Evolutionary conservation across 1,140 invertebrate species (phyloP).

Genomic region (Sinella curviseta): DNA sequence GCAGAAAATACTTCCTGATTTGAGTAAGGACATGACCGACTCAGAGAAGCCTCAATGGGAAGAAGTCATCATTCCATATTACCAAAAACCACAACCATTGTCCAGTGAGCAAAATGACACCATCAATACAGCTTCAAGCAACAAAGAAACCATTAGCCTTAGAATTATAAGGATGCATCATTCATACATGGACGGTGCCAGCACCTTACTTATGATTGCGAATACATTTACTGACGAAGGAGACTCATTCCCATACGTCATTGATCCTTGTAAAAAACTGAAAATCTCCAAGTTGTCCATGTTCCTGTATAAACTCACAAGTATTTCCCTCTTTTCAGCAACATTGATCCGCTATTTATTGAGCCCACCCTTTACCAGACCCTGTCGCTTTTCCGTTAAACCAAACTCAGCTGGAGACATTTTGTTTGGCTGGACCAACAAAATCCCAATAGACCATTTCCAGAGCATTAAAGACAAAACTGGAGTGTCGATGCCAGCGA

Average conservation of each 20-base stretch:
- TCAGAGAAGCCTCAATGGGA: constrained; percentile 7
- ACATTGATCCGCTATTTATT: background rate
- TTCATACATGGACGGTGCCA: constrained; percentile 11
- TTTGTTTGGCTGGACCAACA: background rate
- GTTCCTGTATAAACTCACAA: background rate
- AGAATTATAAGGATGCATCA: constrained; percentile 22
- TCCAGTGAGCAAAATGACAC: background rate
- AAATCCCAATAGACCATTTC: background rate
- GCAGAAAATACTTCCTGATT: constrained; percentile 5
- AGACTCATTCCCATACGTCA: constrained; percentile 9
- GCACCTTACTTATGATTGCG: background rate
- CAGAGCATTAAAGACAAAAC: background rate
- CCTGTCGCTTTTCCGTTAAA: background rate
- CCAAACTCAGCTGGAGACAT: background rate
- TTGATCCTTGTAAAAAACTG: background rate
- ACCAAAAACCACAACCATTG: background rate
- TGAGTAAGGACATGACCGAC: background rate
- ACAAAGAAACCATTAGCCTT: background rate
- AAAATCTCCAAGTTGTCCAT: background rate
- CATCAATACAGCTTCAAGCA: background rate
- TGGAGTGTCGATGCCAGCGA: background rate
- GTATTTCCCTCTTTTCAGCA: background rate
- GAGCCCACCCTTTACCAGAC: background rate
- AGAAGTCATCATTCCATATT: background rate
- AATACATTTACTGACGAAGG: background rate